Evolutionary conservation across 2,113 vertebrate species (phyloP).

Genomic region (Osmerus mordax): DNA sequence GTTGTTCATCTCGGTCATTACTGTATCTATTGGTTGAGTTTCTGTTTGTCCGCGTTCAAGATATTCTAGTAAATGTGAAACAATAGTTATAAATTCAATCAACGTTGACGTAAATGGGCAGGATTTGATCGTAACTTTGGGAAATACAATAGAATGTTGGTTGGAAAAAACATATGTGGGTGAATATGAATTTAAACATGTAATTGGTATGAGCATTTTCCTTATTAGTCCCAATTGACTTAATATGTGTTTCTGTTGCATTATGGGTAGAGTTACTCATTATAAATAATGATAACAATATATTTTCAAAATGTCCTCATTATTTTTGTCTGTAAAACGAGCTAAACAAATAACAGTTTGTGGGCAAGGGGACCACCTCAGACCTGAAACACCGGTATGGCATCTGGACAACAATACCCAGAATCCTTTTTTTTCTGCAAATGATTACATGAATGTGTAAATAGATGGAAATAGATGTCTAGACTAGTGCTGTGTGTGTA

Average conservation of each 20-base stretch:
- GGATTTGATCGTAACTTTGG: background rate
- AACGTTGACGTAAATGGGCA: slow-evolving; percentile 18
- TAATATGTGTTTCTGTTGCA: slow-evolving; percentile 37
- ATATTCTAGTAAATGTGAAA: slow-evolving; percentile 41
- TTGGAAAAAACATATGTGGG: slow-evolving; percentile 19
- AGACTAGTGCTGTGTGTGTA: slow-evolving; percentile 31
- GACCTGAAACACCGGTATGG: slow-evolving; percentile 23
- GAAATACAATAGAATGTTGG: slow-evolving; percentile 23
- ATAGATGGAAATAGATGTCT: slow-evolving; percentile 1
- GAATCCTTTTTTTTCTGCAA: slow-evolving; percentile 30
- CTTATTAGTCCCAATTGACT: slow-evolving; percentile 27
- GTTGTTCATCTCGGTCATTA: background rate
- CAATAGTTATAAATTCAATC: slow-evolving; percentile 25
- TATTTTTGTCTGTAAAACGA: slow-evolving; percentile 52
- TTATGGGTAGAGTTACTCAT: slow-evolving; percentile 33
- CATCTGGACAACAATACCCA: slow-evolving; percentile 33
- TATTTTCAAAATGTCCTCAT: slow-evolving; percentile 52
- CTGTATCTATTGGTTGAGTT: background rate
- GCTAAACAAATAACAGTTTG: slow-evolving; percentile 24
- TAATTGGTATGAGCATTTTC: slow-evolving; percentile 27
- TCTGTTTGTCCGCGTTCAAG: slow-evolving; percentile 13
- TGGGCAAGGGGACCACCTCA: slow-evolving; percentile 36
- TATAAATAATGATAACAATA: slow-evolving; percentile 43
- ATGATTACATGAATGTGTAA: background rate
- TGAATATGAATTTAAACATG: slow-evolving; percentile 28